These are phyloP conservation scores for Siniperca knerii DNA, from an alignment of 2,113 vertebrate species.

Conservation along the genomic window DNA sequence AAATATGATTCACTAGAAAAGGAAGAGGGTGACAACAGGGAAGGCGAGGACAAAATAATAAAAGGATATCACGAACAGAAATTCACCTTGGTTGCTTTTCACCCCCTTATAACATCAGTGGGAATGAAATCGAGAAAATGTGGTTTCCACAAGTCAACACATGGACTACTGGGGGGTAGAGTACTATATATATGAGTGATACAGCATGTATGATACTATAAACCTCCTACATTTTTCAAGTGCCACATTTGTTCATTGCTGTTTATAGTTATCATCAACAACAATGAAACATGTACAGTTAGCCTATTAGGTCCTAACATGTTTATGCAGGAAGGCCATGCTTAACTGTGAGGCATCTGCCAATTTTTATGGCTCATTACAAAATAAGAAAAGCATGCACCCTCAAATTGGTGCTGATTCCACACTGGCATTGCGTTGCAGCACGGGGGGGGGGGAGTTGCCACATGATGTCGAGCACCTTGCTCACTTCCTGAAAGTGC, in stretches of 20 bases:
- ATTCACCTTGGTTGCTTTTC: constrained; percentile 58
- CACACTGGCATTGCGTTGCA: not conserved
- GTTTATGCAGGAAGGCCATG: not conserved
- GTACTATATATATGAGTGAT: not conserved
- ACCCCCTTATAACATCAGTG: constrained; percentile 36
- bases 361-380: not conserved
- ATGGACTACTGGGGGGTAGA: not conserved
- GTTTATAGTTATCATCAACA: not conserved
- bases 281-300: not conserved
- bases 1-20: constrained; percentile 66
- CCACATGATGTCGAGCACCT: constrained; percentile 6
- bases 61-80: constrained; percentile 57
- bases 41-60: constrained; percentile 62
- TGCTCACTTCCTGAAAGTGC: constrained; percentile 55
- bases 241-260: not conserved
- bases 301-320: not conserved
- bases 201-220: not conserved
- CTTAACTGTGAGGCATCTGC: not conserved
- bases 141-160: constrained; percentile 24
- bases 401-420: not conserved
- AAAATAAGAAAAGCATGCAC: not conserved
- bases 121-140: constrained; percentile 52
- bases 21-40: constrained; percentile 47
- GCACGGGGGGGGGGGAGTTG: not conserved
- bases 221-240: no score